Evolutionary conservation across 2,113 vertebrate genomes (phyloP).

Genomic region (Origma solitaria): DNA sequence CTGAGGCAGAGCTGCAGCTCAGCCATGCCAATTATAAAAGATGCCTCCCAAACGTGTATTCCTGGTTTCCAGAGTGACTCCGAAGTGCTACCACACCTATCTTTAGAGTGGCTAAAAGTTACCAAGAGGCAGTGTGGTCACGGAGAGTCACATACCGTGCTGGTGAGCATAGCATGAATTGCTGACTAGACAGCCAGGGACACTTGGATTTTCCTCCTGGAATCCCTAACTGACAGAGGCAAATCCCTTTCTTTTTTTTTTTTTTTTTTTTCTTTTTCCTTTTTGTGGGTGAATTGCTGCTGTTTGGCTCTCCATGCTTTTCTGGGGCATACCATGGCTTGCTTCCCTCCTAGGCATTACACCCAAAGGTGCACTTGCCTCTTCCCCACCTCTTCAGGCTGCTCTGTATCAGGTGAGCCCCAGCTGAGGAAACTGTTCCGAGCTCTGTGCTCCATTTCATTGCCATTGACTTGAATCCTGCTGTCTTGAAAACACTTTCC

Average conservation of each 20-base stretch:
- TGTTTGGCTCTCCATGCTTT: not conserved
- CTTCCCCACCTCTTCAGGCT: not conserved
- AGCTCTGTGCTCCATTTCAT: not conserved
- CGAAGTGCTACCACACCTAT: constrained; percentile 23
- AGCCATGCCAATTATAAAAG: constrained; percentile 54
- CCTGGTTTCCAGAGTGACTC: constrained; percentile 53
- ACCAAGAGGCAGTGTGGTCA: constrained; percentile 15
- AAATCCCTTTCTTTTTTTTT: not conserved
- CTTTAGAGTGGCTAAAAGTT: constrained; percentile 9
- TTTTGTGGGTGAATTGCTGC: not conserved
- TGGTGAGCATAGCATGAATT: not conserved
- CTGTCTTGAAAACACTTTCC: not conserved
- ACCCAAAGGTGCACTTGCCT: not conserved
- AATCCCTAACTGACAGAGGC: not conserved
- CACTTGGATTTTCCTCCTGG: not conserved
- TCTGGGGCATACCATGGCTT: not conserved
- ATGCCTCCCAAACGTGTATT: constrained; percentile 59
- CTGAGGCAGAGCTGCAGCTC: constrained; percentile 34
- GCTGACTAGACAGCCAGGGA: not conserved
- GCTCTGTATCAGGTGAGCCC: not conserved
- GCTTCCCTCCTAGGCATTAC: not conserved
- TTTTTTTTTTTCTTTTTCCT: not conserved
- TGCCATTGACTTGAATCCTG: not conserved
- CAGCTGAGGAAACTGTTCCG: not conserved
- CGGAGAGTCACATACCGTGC: not conserved